Percentiles rank a stretch among this genome's conserved stretches.
These are phyloP conservation scores for Drosophila kuntzei DNA, from an alignment of 2,888 invertebrate genomes.

Conservation along the genomic window DNA sequence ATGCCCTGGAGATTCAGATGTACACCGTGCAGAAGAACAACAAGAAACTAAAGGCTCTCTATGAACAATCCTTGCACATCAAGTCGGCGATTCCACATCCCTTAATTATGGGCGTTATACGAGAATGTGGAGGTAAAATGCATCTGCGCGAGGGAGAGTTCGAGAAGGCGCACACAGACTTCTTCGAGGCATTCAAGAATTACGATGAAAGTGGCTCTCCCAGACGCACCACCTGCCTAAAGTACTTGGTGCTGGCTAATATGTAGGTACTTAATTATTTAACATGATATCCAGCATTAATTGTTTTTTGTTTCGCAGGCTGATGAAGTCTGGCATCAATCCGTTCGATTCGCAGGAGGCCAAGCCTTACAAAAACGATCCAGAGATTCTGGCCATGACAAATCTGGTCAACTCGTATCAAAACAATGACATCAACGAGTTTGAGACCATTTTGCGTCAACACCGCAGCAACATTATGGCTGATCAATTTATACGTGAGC, in stretches of 20 bases:
- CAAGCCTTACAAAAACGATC: slow-evolving; percentile 99
- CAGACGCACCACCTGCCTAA: slow-evolving; percentile 97
- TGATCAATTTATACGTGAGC: slow-evolving; percentile 99
- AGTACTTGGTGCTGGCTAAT: slow-evolving; percentile 98
- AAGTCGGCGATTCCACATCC: slow-evolving; percentile 99
- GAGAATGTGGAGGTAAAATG: slow-evolving; percentile 99
- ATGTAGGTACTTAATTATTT: slow-evolving; percentile 89
- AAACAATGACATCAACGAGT: slow-evolving; percentile 99
- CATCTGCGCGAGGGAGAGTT: slow-evolving; percentile 99
- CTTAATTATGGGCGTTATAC: slow-evolving; percentile 99
- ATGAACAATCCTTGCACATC: slow-evolving; percentile 99
- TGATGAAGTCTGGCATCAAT: slow-evolving; percentile 99
- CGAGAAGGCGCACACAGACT: slow-evolving; percentile 99
- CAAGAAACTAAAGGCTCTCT: slow-evolving; percentile 97
- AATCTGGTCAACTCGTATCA: slow-evolving; percentile 98
- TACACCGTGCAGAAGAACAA: slow-evolving; percentile 99
- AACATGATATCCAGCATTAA: not conserved
- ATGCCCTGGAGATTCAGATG: slow-evolving; percentile 99
- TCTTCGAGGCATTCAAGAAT: slow-evolving; percentile 99
- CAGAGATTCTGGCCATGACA: slow-evolving; percentile 99
- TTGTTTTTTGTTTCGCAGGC: slow-evolving; percentile 86
- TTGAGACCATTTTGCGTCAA: slow-evolving; percentile 97
- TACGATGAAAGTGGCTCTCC: slow-evolving; percentile 99
- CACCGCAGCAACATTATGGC: slow-evolving; percentile 99
- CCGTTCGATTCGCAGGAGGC: slow-evolving; percentile 99